Percentiles rank a stretch among this genome's conserved stretches.
These are phyloP conservation scores for Crotalus horridus DNA, from an alignment of 2,113 vertebrate genomes.

Conservation along the genomic window DNA sequence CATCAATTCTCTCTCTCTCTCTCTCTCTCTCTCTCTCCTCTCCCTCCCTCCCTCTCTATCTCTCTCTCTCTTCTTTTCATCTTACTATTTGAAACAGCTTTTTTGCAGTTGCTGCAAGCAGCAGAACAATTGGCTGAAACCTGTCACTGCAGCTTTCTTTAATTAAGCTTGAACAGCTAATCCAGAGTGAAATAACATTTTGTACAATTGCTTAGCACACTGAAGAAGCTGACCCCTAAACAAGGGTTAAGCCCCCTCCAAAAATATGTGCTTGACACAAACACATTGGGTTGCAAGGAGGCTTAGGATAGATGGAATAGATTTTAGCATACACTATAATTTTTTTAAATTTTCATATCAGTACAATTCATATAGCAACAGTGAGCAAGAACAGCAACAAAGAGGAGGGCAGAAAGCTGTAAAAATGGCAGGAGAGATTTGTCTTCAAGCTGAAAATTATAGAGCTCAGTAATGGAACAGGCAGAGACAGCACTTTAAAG, in stretches of 20 bases:
- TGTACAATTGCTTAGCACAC: conserved; percentile 36
- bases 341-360: conserved; percentile 47
- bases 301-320: conserved; percentile 46
- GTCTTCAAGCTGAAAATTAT: conserved; percentile 46
- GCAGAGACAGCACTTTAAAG: neutral
- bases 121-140: neutral
- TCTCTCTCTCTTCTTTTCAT: conserved; percentile 5
- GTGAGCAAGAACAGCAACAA: neutral
- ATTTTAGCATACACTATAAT: conserved; percentile 52
- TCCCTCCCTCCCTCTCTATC: no score
- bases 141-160: neutral
- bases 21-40: no score
- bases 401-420: neutral
- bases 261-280: conserved; percentile 49
- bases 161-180: neutral
- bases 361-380: conserved; percentile 37
- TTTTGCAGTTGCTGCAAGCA: neutral
- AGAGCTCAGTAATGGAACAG: conserved; percentile 37
- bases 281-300: conserved; percentile 40
- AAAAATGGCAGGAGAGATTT: conserved; percentile 44
- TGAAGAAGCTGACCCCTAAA: conserved; percentile 49
- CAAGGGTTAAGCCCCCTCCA: neutral
- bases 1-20: neutral
- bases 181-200: conserved; percentile 27
- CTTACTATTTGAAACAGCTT: neutral